Conservation (phyloP, 2,113 vertebrate genomes). For the Albula glossodonta region DNA sequence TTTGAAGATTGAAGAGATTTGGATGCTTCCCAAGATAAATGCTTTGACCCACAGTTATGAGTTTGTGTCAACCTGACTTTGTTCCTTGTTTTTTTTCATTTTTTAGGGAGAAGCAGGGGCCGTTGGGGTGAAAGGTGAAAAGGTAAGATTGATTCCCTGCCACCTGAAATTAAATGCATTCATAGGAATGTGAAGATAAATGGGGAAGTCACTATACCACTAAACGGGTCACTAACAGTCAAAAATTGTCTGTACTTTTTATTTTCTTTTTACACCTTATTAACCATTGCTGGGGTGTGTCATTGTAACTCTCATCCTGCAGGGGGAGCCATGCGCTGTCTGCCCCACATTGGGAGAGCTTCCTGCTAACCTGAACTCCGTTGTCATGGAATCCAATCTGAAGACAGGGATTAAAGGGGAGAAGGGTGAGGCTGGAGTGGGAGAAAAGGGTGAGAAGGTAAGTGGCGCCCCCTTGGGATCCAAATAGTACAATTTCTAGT, state of each 20-base stretch:
- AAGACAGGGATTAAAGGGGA: conserved; percentile 49
- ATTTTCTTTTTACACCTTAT: not conserved
- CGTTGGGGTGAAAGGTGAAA: conserved; percentile 67
- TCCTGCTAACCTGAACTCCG: conserved; percentile 28
- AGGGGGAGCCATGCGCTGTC: conserved; percentile 68
- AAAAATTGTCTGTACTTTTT: not conserved
- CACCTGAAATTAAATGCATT: conserved; percentile 4
- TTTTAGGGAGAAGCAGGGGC: conserved; percentile 67
- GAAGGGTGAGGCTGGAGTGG: conserved; percentile 59
- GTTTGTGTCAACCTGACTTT: conserved; percentile 20
- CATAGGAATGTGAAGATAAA: conserved; percentile 8
- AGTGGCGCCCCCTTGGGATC: conserved; percentile 23
- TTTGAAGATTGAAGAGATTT: not conserved
- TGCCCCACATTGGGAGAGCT: conserved; percentile 59
- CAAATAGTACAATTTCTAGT: no score
- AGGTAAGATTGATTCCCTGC: conserved; percentile 56
- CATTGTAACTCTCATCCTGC: not conserved
- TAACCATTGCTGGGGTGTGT: not conserved
- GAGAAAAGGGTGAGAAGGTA: conserved; percentile 63
- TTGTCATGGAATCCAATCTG: conserved; percentile 22
- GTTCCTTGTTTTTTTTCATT: conserved; percentile 38
- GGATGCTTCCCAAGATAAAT: no score
- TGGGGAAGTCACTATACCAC: not conserved
- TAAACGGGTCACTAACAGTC: not conserved
- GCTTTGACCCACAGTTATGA: not conserved